Evolutionary conservation across 2,797 vertebrate genomes (phyloP).

Genomic region (Rhinoraja longicauda): DNA sequence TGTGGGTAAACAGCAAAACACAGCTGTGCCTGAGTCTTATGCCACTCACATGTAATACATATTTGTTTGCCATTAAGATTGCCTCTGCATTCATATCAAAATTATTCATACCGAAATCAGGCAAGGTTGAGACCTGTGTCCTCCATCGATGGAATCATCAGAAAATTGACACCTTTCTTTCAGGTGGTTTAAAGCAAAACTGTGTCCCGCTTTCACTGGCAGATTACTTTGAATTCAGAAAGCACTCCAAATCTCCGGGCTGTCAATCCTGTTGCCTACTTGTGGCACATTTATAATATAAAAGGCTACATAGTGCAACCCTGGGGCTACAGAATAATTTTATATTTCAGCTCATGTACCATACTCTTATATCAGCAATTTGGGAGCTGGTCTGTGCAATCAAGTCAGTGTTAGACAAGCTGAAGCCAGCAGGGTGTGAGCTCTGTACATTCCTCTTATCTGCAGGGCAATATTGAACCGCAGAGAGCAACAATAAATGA

Average conservation of each 20-base stretch:
- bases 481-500: background rate
- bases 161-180: background rate
- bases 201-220: background rate
- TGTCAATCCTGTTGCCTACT: background rate
- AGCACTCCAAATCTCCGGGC: background rate
- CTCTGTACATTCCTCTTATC: background rate
- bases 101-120: background rate
- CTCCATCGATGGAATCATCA: background rate
- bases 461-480: background rate
- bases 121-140: background rate
- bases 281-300: conserved; percentile 2
- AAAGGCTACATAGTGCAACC: background rate
- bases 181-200: background rate
- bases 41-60: background rate
- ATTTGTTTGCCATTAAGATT: background rate
- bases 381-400: background rate
- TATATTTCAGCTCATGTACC: background rate
- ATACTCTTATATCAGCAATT: background rate
- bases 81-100: background rate
- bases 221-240: conserved; percentile 12
- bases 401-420: background rate
- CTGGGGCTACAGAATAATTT: background rate
- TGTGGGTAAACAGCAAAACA: too few species aligned
- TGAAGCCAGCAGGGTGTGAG: background rate
- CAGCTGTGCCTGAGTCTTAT: background rate